A percentile compares a stretch with the other conserved stretches of the same genome.
These are phyloP conservation scores for Drosophila simulans DNA, from an alignment of 1,140 invertebrate genomes.

Conservation along the genomic window DNA sequence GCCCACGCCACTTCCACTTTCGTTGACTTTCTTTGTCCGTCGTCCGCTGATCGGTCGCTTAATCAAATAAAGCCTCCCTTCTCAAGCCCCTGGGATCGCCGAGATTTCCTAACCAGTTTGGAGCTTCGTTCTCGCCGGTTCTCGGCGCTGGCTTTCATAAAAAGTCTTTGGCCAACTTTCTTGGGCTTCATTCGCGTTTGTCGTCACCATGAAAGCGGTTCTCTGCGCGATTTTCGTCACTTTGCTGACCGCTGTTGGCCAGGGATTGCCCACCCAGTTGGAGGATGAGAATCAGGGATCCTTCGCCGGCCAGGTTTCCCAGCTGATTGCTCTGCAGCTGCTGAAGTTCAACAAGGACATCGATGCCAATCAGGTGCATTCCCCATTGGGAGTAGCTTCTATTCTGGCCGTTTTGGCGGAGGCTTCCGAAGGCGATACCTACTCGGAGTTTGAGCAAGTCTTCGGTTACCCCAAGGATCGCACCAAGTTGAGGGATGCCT, in stretches of 20 bases:
- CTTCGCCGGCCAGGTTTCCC: slow-evolving; percentile 70
- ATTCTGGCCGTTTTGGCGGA: slow-evolving; percentile 87
- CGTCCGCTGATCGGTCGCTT: slow-evolving; percentile 23
- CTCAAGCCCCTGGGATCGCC: neutral
- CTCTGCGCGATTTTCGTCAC: slow-evolving; percentile 35
- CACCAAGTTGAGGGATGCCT: slow-evolving; percentile 67
- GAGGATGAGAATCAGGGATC: slow-evolving; percentile 15
- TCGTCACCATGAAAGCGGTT: slow-evolving; percentile 65
- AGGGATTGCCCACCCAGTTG: slow-evolving; percentile 31
- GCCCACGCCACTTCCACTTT: slow-evolving; percentile 80
- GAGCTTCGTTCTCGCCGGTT: slow-evolving; percentile 55
- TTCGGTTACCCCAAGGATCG: slow-evolving; percentile 86
- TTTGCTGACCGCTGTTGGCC: slow-evolving; percentile 32
- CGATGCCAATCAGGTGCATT: slow-evolving; percentile 87
- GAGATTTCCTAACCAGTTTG: slow-evolving; percentile 60
- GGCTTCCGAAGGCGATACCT: slow-evolving; percentile 87
- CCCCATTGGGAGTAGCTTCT: slow-evolving; percentile 87
- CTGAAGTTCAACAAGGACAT: slow-evolving; percentile 85
- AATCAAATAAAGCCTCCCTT: slow-evolving; percentile 4
- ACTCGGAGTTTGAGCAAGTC: slow-evolving; percentile 85
- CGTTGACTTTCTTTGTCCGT: slow-evolving; percentile 72
- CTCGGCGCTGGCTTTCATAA: slow-evolving; percentile 66
- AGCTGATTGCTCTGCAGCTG: slow-evolving; percentile 77
- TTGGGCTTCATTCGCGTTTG: slow-evolving; percentile 78
- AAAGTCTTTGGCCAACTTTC: slow-evolving; percentile 83